Conservation (phyloP, 2,888 invertebrate genomes). For the Prosopocoilus inquinatus region DNA sequence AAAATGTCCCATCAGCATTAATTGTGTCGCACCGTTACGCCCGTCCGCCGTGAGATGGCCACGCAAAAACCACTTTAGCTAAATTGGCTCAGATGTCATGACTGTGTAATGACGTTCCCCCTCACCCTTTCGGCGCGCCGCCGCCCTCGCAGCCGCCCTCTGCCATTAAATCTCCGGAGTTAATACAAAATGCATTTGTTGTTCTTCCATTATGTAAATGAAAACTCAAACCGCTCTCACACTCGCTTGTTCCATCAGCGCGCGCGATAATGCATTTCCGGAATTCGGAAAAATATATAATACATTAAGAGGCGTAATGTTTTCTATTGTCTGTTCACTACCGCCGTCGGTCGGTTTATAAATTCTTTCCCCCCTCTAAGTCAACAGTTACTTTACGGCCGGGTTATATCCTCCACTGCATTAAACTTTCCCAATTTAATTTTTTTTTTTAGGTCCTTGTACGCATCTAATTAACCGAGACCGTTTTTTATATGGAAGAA, state of each 20-base stretch:
- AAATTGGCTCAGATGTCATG: conserved; percentile 51
- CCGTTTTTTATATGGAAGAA: too few species aligned
- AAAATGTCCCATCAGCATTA: conserved; percentile 24
- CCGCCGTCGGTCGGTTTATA: too few species aligned
- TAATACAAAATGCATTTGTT: conserved; percentile 55
- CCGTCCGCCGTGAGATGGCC: conserved; percentile 32
- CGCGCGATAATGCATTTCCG: conserved; percentile 47
- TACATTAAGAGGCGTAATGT: not conserved
- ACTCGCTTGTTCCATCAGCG: conserved; percentile 42
- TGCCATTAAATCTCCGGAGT: conserved; percentile 53
- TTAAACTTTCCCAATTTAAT: too few species aligned
- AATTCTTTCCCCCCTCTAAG: too few species aligned
- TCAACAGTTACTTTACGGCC: too few species aligned
- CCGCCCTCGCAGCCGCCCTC: conserved; percentile 38
- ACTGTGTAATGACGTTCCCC: conserved; percentile 45
- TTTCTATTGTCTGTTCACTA: too few species aligned
- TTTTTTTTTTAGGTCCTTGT: too few species aligned
- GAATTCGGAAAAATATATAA: conserved; percentile 29
- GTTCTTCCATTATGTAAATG: conserved; percentile 55
- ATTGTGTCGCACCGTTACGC: conserved; percentile 23
- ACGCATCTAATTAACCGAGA: too few species aligned
- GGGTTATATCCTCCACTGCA: too few species aligned
- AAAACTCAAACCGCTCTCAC: conserved; percentile 48
- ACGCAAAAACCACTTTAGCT: conserved; percentile 49
- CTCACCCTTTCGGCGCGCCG: conserved; percentile 29